Base-by-base conservation (phyloP, 2,797 vertebrate species). In the Bufotes viridis region DNA sequence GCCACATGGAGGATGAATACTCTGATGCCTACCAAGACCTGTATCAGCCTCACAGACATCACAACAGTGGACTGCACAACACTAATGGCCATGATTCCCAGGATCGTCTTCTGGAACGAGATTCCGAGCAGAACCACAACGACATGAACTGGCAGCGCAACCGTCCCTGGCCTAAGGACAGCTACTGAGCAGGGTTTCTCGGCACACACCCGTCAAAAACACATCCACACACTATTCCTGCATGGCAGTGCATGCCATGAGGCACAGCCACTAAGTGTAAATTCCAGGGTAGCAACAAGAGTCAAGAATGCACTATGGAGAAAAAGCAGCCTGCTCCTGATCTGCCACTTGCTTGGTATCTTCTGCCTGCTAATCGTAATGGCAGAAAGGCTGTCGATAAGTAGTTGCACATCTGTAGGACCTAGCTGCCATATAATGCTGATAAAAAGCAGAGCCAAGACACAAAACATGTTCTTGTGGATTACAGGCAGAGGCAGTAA, bases 151-250 rank as follows among this genome's bases (percentile, higher is more conserved):
- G 97, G 92, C 97, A 97, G 92, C 97, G 97, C 92, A 96, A 96
- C 91, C 95, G 97, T 88, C 96, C 97, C 88, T 98, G 97, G 97
- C 97, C 97, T 87, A 96, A 97, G 93, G 97, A 98, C 94, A 98
- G 96, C 94, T 98, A 98, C 94, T 98, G 96, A 97, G 29, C n/a
- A 49, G 3, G 70, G 84, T 85, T 69, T 79, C 70, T 49, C 34
- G 7, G 55, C 83, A 87, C 84, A 57, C 75, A 74, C 85, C 65
- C 65, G 34, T 74, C 69, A 67, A 83, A 74, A 72, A 82, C 83
- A 82, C 84, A 89, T 82, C 69, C 84, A 86, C 74, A 89, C 88
- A 89, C 85, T 88, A 49, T 69, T 89, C 87, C 87, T 86, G 88
- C 88, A 89, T 89, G 81, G 85, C 85, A 75, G 88, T 80, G 85